Evolutionary conservation across 2,888 invertebrate species (phyloP), one percentile per base, ranked within the genome.

Genomic region (Callosobruchus maculatus): DNA sequence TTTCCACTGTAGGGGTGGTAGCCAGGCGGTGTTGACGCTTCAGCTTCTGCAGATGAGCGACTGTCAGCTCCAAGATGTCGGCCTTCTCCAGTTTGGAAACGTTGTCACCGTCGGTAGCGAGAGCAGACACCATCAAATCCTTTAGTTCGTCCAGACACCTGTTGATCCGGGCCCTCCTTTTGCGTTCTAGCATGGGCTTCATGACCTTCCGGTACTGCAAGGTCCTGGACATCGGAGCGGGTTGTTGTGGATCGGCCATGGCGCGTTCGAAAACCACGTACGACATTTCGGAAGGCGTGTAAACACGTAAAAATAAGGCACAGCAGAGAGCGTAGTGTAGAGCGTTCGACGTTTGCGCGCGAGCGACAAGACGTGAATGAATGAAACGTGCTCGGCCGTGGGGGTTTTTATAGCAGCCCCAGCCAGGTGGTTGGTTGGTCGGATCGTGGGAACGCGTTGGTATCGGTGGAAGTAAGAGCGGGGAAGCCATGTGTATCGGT

Each of bases 121-220:
- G 90, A 69, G 95, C 94, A 80, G 92, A 91, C 86, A 95, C 94
- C 93, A 96, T 95, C 85, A 96, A 88, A 87, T 96, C 96, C 88
- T 96, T 96, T 73, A 96, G 90, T 84, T 96, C 95, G 87, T 96
- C 96, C 83, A 96, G 90, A 87, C 96, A 96, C 83, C 94, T 93
- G 88, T 96, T 96, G 89, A 96, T 96, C 86, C 96, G 91, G 80
- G 96, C 96, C 82, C 96, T 91, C 75, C 96, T 91, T 86, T 95
- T 95, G 83, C 96, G 91, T 88, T 96, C 96, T 82, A 96, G 89
- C 92, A 96, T 92, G 83, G 96, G 96, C 87, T 96, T 96, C 95
- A 95, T 96, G 85, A 96, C 95, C 93, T 95, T 96, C 88, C 96
- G 92, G 88, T 96, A 96, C 87, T 96, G 96, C 88, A 96, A 95